These are phyloP conservation scores for Nothocercus julius DNA, from an alignment of 2,113 vertebrate species.

Conservation along the genomic window DNA sequence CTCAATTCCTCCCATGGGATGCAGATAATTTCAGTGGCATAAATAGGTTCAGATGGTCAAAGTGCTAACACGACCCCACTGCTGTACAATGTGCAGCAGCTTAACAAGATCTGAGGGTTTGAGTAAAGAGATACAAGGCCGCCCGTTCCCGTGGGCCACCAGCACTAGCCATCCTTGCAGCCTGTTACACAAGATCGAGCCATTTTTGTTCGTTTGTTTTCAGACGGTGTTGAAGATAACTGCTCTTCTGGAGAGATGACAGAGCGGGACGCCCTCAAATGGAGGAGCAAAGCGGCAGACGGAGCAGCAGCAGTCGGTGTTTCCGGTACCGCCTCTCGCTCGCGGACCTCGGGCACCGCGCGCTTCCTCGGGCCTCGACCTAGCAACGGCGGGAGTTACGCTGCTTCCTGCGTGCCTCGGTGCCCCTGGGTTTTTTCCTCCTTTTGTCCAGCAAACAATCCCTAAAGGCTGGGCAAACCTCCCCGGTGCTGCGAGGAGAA, in stretches of 20 bases:
- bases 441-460: not conserved
- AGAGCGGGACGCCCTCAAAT: not conserved
- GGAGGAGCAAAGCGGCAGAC: not conserved
- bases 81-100: not conserved
- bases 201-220: not conserved
- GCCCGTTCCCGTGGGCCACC: not conserved
- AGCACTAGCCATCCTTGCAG: fast-evolving
- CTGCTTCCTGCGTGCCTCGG: not conserved
- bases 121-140: not conserved
- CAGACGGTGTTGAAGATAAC: not conserved
- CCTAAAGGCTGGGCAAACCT: not conserved
- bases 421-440: not conserved
- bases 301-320: not conserved
- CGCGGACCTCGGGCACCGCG: not conserved
- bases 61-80: not conserved
- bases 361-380: not conserved
- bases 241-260: not conserved
- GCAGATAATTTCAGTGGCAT: not conserved
- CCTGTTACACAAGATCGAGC: fast-evolving
- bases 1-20: not conserved
- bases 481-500: not conserved
- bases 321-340: not conserved
- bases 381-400: fast-evolving
- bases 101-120: not conserved
- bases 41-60: not conserved